Conservation (phyloP, 2,888 invertebrate genomes). For the Tetragnatha montana region DNA sequence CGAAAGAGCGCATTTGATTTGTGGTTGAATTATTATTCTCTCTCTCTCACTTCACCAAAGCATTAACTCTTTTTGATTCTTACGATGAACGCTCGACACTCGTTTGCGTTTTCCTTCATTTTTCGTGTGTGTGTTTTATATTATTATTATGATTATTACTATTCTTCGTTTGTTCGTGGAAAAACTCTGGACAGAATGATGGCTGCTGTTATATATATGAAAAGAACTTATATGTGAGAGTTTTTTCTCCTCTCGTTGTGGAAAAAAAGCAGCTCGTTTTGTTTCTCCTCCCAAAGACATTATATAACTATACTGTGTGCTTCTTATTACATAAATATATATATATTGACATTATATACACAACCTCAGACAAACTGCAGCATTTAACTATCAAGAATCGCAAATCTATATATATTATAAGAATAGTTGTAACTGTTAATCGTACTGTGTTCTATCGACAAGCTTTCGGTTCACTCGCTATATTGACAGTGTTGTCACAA, state of each 20-base stretch:
- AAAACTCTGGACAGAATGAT: slow-evolving; percentile 21
- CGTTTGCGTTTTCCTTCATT: slow-evolving; percentile 22
- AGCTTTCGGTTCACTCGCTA: slow-evolving; percentile 61
- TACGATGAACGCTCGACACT: slow-evolving; percentile 53
- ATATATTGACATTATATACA: slow-evolving; percentile 69
- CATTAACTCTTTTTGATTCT: slow-evolving; percentile 27
- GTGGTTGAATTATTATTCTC: slow-evolving; percentile 53
- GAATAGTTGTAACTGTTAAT: slow-evolving; percentile 69
- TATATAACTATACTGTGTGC: slow-evolving; percentile 66
- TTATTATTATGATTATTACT: not conserved
- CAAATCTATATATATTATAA: slow-evolving; percentile 69
- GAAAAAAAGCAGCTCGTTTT: slow-evolving; percentile 44
- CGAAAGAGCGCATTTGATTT: slow-evolving; percentile 66
- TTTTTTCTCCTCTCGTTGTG: slow-evolving; percentile 35
- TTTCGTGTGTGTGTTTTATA: slow-evolving; percentile 47
- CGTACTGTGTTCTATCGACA: slow-evolving; percentile 63
- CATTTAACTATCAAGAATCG: slow-evolving; percentile 70
- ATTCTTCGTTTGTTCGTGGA: slow-evolving; percentile 23
- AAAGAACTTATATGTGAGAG: slow-evolving; percentile 44
- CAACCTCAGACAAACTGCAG: slow-evolving; percentile 65
- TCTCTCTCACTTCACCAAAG: slow-evolving; percentile 60
- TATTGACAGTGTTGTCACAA: slow-evolving; percentile 46
- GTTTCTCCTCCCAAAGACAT: slow-evolving; percentile 62
- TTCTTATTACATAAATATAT: slow-evolving; percentile 64
- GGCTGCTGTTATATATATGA: slow-evolving; percentile 19